Conservation (phyloP, 1,140 invertebrate species). For the Drosophila novamexicana region DNA sequence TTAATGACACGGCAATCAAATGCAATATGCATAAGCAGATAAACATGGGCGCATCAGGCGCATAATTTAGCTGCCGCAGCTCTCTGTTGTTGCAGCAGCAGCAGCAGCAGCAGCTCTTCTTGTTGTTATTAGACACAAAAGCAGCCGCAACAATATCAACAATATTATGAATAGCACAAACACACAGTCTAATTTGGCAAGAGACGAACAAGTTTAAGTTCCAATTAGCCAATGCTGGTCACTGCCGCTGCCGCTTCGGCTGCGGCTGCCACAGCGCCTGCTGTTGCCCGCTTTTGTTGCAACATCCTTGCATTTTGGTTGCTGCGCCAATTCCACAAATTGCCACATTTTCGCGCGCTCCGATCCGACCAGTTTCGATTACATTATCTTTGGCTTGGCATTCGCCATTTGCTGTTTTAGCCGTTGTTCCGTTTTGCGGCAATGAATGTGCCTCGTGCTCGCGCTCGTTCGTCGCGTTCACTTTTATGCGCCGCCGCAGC, state of each 20-base stretch:
- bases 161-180: constrained; percentile 7
- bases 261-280: neutral
- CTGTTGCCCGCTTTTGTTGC: constrained; percentile 26
- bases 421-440: constrained; percentile 74
- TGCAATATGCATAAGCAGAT: constrained; percentile 44
- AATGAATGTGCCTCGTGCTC: constrained; percentile 64
- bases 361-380: constrained; percentile 80
- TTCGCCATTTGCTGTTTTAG: constrained; percentile 42
- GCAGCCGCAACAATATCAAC: constrained; percentile 31
- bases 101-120: constrained; percentile 12
- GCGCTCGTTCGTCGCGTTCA: constrained; percentile 55
- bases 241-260: constrained; percentile 16
- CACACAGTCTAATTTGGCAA: constrained; percentile 45
- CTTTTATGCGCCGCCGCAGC: constrained; percentile 64
- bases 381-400: constrained; percentile 69
- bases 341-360: constrained; percentile 63
- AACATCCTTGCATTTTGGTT: constrained; percentile 39
- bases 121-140: constrained; percentile 32
- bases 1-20: constrained; percentile 63
- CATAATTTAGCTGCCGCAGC: constrained; percentile 59
- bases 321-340: constrained; percentile 61
- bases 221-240: constrained; percentile 52
- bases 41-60: constrained; percentile 56
- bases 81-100: constrained; percentile 8
- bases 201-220: constrained; percentile 64